Base-by-base conservation (phyloP, 1,140 invertebrate genomes). In the Drosophila melanica region DNA sequence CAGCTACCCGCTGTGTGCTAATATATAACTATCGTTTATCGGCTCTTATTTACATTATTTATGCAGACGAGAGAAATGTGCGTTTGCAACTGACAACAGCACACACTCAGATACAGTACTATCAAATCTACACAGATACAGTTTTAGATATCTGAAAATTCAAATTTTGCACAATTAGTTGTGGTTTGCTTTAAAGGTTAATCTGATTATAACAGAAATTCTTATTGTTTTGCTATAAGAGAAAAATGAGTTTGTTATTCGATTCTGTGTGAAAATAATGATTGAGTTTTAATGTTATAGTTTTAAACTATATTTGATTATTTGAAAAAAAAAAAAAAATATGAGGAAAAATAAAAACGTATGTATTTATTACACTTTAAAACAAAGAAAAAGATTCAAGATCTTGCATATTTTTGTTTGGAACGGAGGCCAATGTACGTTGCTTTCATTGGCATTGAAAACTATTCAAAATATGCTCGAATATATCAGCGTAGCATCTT, bases 41-140 rank as follows among this genome's bases (percentile, higher is more conserved):
- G 67, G 62, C 66, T 71, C 82, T 86, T 86, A 86, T 87, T 68
- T 78, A 69, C 79, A 77, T 89, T 87, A 87, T 87, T 87, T 87
- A 89, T 89, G 82, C 72, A 71, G 77, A 73, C 76, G 63, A 72
- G 39, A 57, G 69, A 78, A 62, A 71, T 63, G 71, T 74, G 71
- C 71, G 71, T 69, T 51, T 62, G 45, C 48, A 64, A 58, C 53
- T 42, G 45, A 23, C 37, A 41, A 54, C 23, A 16, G 10, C 7
- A 18, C 16, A 37, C 35, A 30, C n/a, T n/a, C 62, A 33, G 9
- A 65, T 4, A 30, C 33, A 54, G 10, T 9, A 35, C 7, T 4
- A 14, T 11, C 10, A 44, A 53, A 47, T 47, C 20, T 20, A 23
- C 20, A 47, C 1, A 11, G 45, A 47, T 47, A 47, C 23, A 27